These are phyloP conservation scores for Melanostoma mellinum DNA, from an alignment of 2,888 invertebrate species.

Conservation along the genomic window DNA sequence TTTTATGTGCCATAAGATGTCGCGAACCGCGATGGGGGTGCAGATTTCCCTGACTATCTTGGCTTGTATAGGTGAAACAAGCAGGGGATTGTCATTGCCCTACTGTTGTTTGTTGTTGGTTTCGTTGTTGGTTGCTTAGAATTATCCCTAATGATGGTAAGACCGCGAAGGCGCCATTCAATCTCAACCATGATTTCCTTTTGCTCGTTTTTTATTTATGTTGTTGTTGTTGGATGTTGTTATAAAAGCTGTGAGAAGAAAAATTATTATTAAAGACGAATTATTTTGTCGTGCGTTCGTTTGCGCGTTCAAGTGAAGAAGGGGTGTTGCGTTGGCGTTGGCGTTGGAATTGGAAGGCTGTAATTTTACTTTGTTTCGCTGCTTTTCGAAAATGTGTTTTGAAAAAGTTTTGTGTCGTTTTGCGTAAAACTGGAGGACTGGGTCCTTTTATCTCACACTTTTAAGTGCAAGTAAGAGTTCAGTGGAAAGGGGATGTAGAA, in stretches of 20 bases:
- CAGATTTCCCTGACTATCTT: conserved; percentile 48
- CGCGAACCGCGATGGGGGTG: conserved; percentile 65
- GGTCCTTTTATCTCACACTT: no score
- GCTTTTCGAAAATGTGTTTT: conserved; percentile 2
- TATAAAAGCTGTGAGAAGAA: conserved; percentile 7
- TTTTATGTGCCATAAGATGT: conserved; percentile 68
- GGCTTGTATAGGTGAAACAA: conserved; percentile 56
- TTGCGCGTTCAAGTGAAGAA: conserved; percentile 66
- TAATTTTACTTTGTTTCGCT: conserved; percentile 54
- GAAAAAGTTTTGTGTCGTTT: neutral
- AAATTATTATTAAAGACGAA: conserved; percentile 69
- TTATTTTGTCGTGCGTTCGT: conserved; percentile 60
- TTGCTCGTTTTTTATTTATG: conserved; percentile 40
- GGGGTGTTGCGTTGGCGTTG: conserved; percentile 37
- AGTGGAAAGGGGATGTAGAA: no score
- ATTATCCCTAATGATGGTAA: conserved; percentile 72
- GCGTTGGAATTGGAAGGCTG: neutral
- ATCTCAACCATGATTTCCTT: conserved; percentile 69
- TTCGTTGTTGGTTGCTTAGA: conserved; percentile 61
- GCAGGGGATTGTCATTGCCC: conserved; percentile 40
- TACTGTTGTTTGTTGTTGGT: conserved; percentile 62
- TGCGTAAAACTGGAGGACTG: no score
- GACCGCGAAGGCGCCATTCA: conserved; percentile 72
- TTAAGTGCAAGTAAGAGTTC: no score
- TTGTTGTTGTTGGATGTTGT: conserved; percentile 27